Evolutionary conservation across 2,797 vertebrate species (phyloP).

Genomic region (Telmatherina bonti): DNA sequence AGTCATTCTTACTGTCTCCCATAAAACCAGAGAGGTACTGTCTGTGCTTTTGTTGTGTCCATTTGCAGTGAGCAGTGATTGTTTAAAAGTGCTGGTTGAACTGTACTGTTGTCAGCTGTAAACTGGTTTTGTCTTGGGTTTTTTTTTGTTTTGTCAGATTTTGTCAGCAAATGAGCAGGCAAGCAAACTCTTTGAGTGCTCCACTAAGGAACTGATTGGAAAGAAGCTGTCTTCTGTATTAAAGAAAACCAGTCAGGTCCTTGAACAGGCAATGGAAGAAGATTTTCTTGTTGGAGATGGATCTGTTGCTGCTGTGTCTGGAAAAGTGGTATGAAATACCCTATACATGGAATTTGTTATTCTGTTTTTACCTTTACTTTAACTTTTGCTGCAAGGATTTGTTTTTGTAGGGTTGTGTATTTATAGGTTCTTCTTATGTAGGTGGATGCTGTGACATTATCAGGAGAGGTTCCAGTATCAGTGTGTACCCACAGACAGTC

Average conservation of each 20-base stretch:
- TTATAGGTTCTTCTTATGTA: constrained; percentile 54
- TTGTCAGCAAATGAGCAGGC: constrained; percentile 90
- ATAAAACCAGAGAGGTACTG: constrained; percentile 87
- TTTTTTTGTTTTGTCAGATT: constrained; percentile 79
- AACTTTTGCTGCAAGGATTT: background rate
- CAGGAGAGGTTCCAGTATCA: constrained; percentile 86
- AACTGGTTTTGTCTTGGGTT: background rate
- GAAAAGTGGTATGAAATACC: constrained; percentile 89
- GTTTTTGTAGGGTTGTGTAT: background rate
- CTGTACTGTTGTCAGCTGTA: background rate
- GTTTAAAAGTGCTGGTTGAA: background rate
- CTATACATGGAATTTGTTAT: background rate
- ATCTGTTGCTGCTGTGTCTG: constrained; percentile 76
- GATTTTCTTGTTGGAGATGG: constrained; percentile 81
- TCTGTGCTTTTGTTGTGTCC: background rate
- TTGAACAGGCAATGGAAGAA: constrained; percentile 84
- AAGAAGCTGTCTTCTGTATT: constrained; percentile 85
- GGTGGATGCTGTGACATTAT: constrained; percentile 83
- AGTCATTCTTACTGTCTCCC: constrained; percentile 85
- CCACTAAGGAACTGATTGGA: constrained; percentile 86
- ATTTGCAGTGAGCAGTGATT: background rate
- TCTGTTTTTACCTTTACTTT: background rate
- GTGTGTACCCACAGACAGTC: constrained; percentile 82
- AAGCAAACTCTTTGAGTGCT: constrained; percentile 87
- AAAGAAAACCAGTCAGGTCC: constrained; percentile 81